These are phyloP conservation scores for Antigone vipio DNA, from an alignment of 2,113 vertebrate genomes.

Conservation along the genomic window DNA sequence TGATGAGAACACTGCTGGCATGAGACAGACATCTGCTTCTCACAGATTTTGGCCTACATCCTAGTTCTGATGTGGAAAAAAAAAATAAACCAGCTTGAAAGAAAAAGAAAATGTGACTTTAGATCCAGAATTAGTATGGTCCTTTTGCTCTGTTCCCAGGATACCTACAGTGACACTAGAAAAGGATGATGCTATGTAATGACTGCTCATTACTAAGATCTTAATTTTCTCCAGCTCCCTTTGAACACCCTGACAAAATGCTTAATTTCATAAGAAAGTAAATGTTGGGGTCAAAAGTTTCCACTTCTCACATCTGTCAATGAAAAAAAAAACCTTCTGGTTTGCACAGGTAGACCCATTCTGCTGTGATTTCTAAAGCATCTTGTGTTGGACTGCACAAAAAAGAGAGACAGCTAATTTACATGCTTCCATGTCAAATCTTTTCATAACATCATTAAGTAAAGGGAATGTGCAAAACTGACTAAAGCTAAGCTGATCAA, in stretches of 20 bases:
- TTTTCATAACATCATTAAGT: not conserved
- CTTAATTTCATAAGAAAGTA: not conserved
- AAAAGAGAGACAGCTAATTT: not conserved
- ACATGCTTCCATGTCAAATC: not conserved
- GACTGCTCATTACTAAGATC: not conserved
- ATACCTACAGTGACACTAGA: not conserved
- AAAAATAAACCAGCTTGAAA: not conserved
- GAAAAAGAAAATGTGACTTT: not conserved
- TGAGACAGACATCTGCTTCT: conserved; percentile 18
- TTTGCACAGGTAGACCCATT: not conserved
- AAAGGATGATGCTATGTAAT: not conserved
- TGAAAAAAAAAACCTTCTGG: not conserved
- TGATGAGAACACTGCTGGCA: not conserved
- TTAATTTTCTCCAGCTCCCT: not conserved
- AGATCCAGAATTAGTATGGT: not conserved
- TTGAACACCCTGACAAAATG: not conserved
- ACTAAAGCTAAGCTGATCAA: not conserved
- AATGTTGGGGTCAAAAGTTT: not conserved
- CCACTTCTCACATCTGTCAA: not conserved
- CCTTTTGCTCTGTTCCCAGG: not conserved
- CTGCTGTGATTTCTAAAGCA: not conserved
- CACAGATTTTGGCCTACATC: conserved; percentile 21
- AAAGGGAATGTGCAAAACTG: not conserved
- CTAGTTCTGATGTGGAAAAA: not conserved
- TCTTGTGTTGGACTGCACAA: not conserved